Percentiles rank a stretch among this genome's conserved stretches.
Evolutionary conservation across 2,888 invertebrate genomes (phyloP).

Genomic region (Thelaira solivaga): DNA sequence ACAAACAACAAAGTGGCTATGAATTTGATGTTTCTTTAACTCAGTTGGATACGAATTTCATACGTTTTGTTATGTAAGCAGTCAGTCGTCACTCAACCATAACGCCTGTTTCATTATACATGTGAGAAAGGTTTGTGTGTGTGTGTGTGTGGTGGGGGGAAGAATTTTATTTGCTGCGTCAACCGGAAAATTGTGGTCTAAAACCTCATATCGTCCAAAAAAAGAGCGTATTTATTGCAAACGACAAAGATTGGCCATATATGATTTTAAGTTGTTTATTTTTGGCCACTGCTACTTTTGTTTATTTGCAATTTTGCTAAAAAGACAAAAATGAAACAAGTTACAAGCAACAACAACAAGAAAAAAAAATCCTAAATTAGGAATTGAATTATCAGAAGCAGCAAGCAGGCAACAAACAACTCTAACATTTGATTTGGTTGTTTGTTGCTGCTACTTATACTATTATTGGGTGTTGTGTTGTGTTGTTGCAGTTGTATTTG

Average conservation of each 20-base stretch:
- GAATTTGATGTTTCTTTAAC: conserved; percentile 18
- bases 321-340: conserved; percentile 29
- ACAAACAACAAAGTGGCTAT: conserved; percentile 14
- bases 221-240: conserved; percentile 36
- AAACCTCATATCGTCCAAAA: conserved; percentile 42
- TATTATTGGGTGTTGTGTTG: background rate
- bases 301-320: conserved; percentile 40
- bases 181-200: conserved; percentile 65
- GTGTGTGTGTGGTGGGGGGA: background rate
- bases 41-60: conserved; percentile 19
- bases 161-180: conserved; percentile 53
- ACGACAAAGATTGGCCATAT: conserved; percentile 35
- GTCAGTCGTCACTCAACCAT: background rate
- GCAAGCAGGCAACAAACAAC: background rate
- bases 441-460: background rate
- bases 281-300: background rate
- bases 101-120: background rate
- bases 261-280: conserved; percentile 28
- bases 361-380: conserved; percentile 20
- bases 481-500: conserved; percentile 22
- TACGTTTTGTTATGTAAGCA: conserved; percentile 19
- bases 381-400: conserved; percentile 42
- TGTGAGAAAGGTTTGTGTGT: background rate
- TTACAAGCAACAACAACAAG: background rate
- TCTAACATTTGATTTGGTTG: background rate